Conservation (phyloP, 2,797 vertebrate genomes). For the Acanthurus lineatus region DNA sequence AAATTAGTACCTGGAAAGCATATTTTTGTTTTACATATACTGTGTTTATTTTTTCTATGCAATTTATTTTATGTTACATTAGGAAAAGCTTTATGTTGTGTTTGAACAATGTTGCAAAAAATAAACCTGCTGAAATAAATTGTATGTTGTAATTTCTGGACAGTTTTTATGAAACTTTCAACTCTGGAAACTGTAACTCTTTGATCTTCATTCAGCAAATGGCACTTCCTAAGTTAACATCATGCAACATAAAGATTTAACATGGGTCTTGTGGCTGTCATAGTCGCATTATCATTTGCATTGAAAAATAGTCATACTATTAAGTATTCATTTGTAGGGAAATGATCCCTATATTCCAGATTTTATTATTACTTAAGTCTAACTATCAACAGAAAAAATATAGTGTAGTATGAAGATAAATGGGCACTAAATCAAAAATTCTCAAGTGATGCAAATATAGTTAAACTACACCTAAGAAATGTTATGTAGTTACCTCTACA, state of each 20-base stretch:
- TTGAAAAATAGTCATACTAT: no score
- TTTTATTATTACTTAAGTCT: no score
- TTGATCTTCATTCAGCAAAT: not conserved
- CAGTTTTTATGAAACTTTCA: not conserved
- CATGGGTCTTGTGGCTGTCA: not conserved
- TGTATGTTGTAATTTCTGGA: not conserved
- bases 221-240: not conserved
- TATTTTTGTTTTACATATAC: not conserved
- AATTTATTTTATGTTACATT: not conserved
- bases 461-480: not conserved
- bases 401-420: not conserved
- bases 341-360: no score
- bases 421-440: not conserved
- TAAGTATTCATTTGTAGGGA: no score
- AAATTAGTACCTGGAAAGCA: not conserved
- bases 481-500: not conserved
- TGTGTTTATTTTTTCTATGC: not conserved
- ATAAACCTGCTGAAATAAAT: not conserved
- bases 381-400: no score
- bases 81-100: slow-evolving; percentile 1
- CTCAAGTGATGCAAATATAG: not conserved
- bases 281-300: not conserved
- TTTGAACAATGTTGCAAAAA: not conserved
- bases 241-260: not conserved
- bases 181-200: not conserved